phyloP scores from a whole-genome alignment of 2,888 invertebrate species.

The Idaea biselata region DNA sequence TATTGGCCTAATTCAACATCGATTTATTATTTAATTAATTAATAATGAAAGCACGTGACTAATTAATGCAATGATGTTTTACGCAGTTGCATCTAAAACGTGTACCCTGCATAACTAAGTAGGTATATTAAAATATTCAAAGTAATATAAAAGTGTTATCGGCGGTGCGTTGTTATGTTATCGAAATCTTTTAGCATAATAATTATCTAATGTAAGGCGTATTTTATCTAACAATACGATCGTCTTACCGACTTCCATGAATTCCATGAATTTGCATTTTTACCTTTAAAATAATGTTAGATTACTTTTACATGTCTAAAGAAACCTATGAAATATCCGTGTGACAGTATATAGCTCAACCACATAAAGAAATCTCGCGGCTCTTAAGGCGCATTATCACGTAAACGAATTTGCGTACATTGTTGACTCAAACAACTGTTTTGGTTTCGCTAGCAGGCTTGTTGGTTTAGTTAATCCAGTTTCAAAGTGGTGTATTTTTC shows the following conservation, averaged over 20 bases:
- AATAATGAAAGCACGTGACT: conserved; percentile 21
- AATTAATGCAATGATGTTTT: conserved; percentile 27
- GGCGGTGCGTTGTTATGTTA: conserved; percentile 47
- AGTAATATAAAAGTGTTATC: conserved; percentile 16
- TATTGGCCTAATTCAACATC: conserved; percentile 39
- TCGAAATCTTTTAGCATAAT: conserved; percentile 74
- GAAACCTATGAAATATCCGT: conserved; percentile 62
- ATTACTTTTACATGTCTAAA: conserved; percentile 63
- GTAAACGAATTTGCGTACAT: no score
- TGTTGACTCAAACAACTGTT: no score
- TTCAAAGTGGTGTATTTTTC: no score
- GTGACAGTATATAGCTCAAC: conserved; percentile 46
- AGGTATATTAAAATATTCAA: conserved; percentile 8
- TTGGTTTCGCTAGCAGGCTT: no score
- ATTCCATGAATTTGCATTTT: conserved; percentile 82
- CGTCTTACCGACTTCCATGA: conserved; percentile 71
- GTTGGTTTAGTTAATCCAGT: no score
- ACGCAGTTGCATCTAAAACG: conserved; percentile 12
- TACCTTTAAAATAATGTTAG: conserved; percentile 75
- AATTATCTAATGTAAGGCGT: conserved; percentile 55
- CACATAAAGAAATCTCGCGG: background rate
- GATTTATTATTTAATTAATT: conserved; percentile 30
- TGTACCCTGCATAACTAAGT: background rate
- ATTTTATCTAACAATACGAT: conserved; percentile 35
- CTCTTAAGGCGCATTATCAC: background rate